Evolutionary conservation across 2,113 vertebrate genomes (phyloP).

Genomic region (Scatophagus argus): DNA sequence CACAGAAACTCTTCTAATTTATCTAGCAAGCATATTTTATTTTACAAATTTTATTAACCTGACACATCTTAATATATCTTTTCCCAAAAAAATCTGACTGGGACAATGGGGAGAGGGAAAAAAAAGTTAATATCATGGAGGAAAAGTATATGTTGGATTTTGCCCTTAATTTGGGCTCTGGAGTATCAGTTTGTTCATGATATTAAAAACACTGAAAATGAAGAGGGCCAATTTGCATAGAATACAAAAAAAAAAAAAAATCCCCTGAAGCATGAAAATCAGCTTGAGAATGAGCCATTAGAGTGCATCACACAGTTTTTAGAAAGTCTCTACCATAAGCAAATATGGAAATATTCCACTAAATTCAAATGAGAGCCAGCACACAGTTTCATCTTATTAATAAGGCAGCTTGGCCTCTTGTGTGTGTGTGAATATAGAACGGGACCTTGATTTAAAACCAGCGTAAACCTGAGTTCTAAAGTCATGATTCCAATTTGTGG

Average conservation of each 20-base stretch:
- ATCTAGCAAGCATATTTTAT: constrained; percentile 34
- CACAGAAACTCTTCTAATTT: constrained; percentile 31
- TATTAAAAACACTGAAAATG: constrained; percentile 48
- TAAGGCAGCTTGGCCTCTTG: constrained; percentile 47
- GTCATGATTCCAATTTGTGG: constrained; percentile 61
- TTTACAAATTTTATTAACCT: constrained; percentile 28
- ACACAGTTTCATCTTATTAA: constrained; percentile 68
- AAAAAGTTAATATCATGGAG: background rate
- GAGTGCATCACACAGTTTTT: constrained; percentile 67
- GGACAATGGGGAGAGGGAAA: background rate
- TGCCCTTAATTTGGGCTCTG: constrained; percentile 36
- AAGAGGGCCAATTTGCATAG: constrained; percentile 66
- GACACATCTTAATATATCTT: constrained; percentile 32
- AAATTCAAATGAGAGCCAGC: constrained; percentile 74
- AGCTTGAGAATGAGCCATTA: constrained; percentile 62
- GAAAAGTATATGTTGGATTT: constrained; percentile 23
- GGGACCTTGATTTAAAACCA: constrained; percentile 55
- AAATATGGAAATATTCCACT: constrained; percentile 77
- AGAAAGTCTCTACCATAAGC: constrained; percentile 71
- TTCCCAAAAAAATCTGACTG: constrained; percentile 26
- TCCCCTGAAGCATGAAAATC: constrained; percentile 59
- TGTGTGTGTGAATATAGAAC: constrained; percentile 65
- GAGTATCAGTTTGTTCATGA: constrained; percentile 40
- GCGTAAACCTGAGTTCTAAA: constrained; percentile 46
- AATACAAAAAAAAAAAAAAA: constrained; percentile 61